Percentiles rank a stretch among this genome's conserved stretches.
phyloP scores from a whole-genome alignment of 1,140 invertebrate genomes.

The Procambarus clarkii region DNA sequence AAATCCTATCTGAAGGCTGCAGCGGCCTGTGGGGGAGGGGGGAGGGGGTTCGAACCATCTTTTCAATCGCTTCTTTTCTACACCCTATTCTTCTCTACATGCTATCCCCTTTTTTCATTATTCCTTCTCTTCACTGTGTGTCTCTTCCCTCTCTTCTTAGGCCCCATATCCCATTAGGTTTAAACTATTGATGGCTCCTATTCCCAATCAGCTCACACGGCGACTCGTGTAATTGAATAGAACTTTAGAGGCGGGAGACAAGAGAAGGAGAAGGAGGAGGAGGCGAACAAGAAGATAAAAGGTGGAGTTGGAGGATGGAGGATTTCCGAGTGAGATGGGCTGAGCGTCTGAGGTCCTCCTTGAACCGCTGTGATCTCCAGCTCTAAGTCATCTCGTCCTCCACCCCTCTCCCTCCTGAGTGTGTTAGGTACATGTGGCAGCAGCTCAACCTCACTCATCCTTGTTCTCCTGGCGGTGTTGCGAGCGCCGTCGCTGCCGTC shows the following conservation, averaged over 20 bases:
- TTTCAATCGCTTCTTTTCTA: not conserved
- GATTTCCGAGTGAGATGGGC: not conserved
- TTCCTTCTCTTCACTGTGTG: too few relatives aligned
- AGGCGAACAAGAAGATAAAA: not conserved
- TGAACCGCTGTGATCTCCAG: not conserved
- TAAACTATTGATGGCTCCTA: not conserved
- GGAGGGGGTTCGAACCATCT: too few relatives aligned
- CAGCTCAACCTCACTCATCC: too few relatives aligned
- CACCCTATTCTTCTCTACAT: not conserved
- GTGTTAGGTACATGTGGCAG: too few relatives aligned
- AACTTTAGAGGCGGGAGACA: not conserved
- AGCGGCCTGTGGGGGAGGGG: too few relatives aligned
- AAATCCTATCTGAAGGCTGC: constrained; percentile 12
- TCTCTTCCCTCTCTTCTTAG: not conserved
- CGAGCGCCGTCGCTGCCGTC: too few relatives aligned
- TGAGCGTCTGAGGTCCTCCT: not conserved
- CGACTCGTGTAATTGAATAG: not conserved
- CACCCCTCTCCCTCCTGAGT: not conserved
- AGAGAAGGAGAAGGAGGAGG: not conserved
- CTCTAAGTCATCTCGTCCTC: not conserved
- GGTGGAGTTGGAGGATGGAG: not conserved
- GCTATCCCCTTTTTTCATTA: too few relatives aligned
- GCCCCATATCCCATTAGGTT: not conserved
- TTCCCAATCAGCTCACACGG: not conserved
- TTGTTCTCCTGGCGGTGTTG: too few relatives aligned